Conservation (phyloP, 1,140 invertebrate species). For the Musca domestica region DNA sequence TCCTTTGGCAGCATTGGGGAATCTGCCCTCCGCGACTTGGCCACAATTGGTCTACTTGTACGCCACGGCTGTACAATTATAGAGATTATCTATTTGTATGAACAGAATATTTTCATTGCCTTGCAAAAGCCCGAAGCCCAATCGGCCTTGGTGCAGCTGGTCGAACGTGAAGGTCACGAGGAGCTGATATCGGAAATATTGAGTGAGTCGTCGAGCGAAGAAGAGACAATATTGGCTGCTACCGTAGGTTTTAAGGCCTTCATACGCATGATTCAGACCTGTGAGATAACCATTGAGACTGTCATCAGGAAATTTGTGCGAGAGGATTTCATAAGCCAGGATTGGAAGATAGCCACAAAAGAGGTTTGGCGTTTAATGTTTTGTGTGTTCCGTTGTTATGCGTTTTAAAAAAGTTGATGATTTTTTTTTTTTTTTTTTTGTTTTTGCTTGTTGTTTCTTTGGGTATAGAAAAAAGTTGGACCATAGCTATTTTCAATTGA, state of each 20-base stretch:
- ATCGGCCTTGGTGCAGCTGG: slow-evolving; percentile 75
- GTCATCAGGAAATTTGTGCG: slow-evolving; percentile 76
- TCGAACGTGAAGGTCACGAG: slow-evolving; percentile 76
- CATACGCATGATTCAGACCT: slow-evolving; percentile 77
- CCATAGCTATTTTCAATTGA: no score
- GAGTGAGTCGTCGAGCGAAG: slow-evolving; percentile 71
- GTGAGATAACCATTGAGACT: slow-evolving; percentile 77
- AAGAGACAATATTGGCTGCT: slow-evolving; percentile 70
- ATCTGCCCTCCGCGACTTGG: slow-evolving; percentile 73
- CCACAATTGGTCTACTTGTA: slow-evolving; percentile 74
- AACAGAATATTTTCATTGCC: slow-evolving; percentile 74
- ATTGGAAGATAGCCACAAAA: slow-evolving; percentile 65
- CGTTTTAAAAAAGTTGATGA: slow-evolving; percentile 25
- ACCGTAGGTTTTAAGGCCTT: slow-evolving; percentile 80
- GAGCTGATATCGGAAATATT: slow-evolving; percentile 76
- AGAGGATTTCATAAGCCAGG: slow-evolving; percentile 75
- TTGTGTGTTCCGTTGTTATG: slow-evolving; percentile 35
- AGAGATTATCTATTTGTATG: slow-evolving; percentile 75
- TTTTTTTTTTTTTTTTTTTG: slow-evolving; percentile 24
- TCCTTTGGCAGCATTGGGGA: slow-evolving; percentile 77
- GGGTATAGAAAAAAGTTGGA: no score
- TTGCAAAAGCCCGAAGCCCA: slow-evolving; percentile 74
- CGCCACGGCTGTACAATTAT: slow-evolving; percentile 71
- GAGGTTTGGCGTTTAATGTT: slow-evolving; percentile 43
- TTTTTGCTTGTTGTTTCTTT: slow-evolving; percentile 5